These are phyloP conservation scores for Vanessa cardui DNA, from an alignment of 2,888 invertebrate species.

Conservation along the genomic window DNA sequence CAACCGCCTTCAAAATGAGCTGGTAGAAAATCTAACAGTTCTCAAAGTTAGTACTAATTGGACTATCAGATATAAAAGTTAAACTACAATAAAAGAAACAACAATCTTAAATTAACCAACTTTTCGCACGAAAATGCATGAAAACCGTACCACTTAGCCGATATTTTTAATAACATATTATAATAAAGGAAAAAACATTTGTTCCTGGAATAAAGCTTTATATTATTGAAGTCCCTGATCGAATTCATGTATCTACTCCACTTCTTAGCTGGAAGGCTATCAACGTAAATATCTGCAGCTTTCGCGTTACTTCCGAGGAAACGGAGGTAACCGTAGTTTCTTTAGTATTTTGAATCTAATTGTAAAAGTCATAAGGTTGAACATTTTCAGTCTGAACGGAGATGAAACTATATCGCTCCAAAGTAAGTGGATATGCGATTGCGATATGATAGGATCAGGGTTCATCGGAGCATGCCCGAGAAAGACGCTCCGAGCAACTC, in stretches of 20 bases:
- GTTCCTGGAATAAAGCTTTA: conserved; percentile 54
- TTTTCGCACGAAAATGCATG: neutral
- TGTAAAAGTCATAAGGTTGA: conserved; percentile 50
- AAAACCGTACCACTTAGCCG: neutral
- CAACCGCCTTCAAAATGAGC: too few relatives aligned
- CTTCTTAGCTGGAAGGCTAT: conserved; percentile 76
- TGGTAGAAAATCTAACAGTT: too few relatives aligned
- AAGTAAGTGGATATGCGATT: conserved; percentile 67
- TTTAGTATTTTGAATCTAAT: conserved; percentile 35
- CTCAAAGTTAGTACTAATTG: too few relatives aligned
- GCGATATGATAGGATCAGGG: conserved; percentile 82
- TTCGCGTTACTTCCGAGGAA: conserved; percentile 49
- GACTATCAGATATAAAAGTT: too few relatives aligned
- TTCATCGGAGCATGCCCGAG: conserved; percentile 67
- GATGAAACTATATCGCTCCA: conserved; percentile 55
- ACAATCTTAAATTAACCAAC: too few relatives aligned
- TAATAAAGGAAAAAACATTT: neutral
- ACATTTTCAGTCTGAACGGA: conserved; percentile 24
- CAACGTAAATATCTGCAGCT: conserved; percentile 80
- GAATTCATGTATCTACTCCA: conserved; percentile 76
- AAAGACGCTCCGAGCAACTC: conserved; percentile 45
- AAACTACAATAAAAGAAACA: too few relatives aligned
- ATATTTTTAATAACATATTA: conserved; percentile 2
- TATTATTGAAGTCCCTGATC: conserved; percentile 70
- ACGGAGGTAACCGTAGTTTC: conserved; percentile 45